Evolutionary conservation across 2,113 vertebrate genomes (phyloP), one percentile per base, ranked within the genome.

Genomic region (Gavia stellata): DNA sequence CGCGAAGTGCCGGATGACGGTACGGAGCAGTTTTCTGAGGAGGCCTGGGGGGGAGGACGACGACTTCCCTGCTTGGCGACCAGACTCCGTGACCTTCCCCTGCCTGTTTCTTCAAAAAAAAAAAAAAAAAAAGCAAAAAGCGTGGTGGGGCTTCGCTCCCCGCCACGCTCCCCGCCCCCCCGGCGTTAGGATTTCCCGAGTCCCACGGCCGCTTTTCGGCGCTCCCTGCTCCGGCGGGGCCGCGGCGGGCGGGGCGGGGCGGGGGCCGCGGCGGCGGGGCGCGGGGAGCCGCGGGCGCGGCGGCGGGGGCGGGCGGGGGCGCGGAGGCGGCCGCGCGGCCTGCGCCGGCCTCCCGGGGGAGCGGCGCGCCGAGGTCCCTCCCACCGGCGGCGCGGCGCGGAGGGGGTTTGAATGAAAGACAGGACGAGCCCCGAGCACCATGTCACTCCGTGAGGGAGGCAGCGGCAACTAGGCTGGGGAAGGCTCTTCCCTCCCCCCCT

Each of bases 391-490:
- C 98, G 98, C 98, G 98, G 98, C 98, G 98, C 97, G 98, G 98
- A 98, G 98, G 98, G 98, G 98, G 98, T 98, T 97, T 98, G 98
- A 98, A 98, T 97, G 96, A 98, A 98, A 98, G 98, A 96, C 97
- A 97, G 98, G 98, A 98, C 98, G 95, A 99, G 98, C 98, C 98
- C 98, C 89, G 97, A 97, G 97, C 98, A 98, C 98, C 98, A 97
- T 98, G 98, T 98, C 99, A 97, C 98, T 98, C 98, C 98, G 98
- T 97, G 94, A 98, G 98, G 98, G 97, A 98, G 98, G 97, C 97
- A 96, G 97, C 97, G 95, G 97, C 97, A 95, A 97, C 96, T 97
- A 97, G 98, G 96, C 97, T 97, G 97, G 95, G 96, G 93, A 80
- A 88, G 95, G 92, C 91, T 90, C 92, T 92, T 91, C 96, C 86